A percentile compares a stretch with the other conserved stretches of the same genome.
These are phyloP conservation scores for Luscinia luscinia DNA, from an alignment of 2,797 vertebrate genomes.

Conservation along the genomic window DNA sequence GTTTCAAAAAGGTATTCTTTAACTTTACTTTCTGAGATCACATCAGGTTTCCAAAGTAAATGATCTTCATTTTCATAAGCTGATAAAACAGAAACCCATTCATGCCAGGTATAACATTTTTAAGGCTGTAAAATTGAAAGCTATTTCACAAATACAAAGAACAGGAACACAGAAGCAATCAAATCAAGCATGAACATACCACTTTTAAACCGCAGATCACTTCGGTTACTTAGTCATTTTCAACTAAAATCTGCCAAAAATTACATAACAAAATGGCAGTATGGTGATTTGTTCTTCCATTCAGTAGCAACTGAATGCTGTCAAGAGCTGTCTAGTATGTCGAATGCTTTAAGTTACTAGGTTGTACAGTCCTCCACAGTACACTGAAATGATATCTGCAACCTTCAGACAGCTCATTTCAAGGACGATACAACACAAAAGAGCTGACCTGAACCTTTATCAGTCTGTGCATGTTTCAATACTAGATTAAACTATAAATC, in stretches of 20 bases:
- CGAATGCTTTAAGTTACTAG: background rate
- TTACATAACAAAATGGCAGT: background rate
- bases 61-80: conserved; percentile 93
- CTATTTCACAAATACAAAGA: background rate
- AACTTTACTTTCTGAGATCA: conserved; percentile 89
- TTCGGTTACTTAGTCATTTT: background rate
- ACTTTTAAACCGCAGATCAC: background rate
- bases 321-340: background rate
- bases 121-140: background rate
- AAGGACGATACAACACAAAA: rapidly evolving
- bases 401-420: background rate
- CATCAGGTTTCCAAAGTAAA: conserved; percentile 90
- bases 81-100: conserved; percentile 67
- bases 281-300: background rate
- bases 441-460: background rate
- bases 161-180: background rate
- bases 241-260: background rate
- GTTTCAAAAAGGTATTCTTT: conserved; percentile 89
- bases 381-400: background rate
- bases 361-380: background rate
- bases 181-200: background rate
- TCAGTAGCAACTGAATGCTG: background rate
- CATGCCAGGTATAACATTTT: background rate
- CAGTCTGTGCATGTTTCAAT: background rate
- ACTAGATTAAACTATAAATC: background rate